These are phyloP conservation scores for Volucella zonaria DNA, from an alignment of 2,888 invertebrate species.

Conservation along the genomic window DNA sequence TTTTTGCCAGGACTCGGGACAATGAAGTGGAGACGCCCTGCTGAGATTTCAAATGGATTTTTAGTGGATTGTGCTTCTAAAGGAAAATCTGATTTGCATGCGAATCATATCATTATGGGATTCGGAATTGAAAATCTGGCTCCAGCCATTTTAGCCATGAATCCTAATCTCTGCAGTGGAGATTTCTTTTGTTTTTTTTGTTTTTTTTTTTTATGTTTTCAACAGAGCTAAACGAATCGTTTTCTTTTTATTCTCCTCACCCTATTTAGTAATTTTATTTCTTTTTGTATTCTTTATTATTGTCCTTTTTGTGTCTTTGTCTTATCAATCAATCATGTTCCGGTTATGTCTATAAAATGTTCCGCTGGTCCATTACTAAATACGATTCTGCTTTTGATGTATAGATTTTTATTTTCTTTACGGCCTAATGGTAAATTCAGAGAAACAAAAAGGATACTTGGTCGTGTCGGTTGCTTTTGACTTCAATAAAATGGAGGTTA, in stretches of 20 bases:
- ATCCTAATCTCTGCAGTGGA: constrained; percentile 5
- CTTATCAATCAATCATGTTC: constrained; percentile 26
- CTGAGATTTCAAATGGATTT: constrained; percentile 65
- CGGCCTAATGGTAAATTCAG: no score
- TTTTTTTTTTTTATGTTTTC: neutral
- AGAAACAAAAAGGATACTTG: no score
- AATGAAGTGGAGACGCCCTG: constrained; percentile 41
- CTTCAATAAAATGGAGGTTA: no score
- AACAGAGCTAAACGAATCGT: constrained; percentile 26
- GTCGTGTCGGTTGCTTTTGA: no score
- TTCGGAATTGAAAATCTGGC: constrained; percentile 14
- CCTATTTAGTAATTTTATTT: neutral
- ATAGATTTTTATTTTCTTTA: neutral
- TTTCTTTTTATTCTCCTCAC: constrained; percentile 2
- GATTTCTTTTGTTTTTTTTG: constrained; percentile 29
- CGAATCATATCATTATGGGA: constrained; percentile 24
- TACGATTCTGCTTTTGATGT: constrained; percentile 21
- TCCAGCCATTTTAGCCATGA: constrained; percentile 1
- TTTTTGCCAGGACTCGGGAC: constrained; percentile 17
- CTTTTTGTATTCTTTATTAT: neutral
- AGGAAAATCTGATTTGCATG: constrained; percentile 32
- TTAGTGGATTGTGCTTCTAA: constrained; percentile 29
- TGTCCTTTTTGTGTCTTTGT: neutral
- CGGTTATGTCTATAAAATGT: constrained; percentile 7
- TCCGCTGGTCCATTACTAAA: constrained; percentile 8